Conservation (phyloP, 2,797 vertebrate species). For the Pterois miles region DNA sequence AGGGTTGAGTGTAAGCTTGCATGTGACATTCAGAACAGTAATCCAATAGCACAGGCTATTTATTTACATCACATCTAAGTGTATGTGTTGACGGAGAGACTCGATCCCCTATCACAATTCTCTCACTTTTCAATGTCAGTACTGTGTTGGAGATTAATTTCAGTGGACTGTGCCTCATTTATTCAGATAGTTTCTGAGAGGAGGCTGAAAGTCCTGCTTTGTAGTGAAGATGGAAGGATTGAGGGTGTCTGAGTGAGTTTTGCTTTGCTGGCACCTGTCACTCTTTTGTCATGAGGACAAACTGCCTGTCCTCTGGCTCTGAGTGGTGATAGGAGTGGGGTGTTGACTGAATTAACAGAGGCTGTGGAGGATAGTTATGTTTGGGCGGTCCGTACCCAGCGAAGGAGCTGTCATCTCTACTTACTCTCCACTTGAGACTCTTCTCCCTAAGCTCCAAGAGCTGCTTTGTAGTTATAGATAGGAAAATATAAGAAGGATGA, state of each 20-base stretch:
- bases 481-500: constrained; percentile 50
- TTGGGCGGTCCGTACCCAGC: constrained; percentile 38
- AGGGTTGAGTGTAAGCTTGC: neutral
- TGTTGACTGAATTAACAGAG: constrained; percentile 54
- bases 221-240: constrained; percentile 3
- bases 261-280: constrained; percentile 86
- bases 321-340: constrained; percentile 43
- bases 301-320: constrained; percentile 84
- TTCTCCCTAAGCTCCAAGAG: constrained; percentile 44
- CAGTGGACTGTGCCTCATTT: neutral
- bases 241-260: neutral
- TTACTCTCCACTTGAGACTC: constrained; percentile 34
- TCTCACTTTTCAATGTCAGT: constrained; percentile 24
- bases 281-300: constrained; percentile 81
- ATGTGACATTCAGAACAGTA: constrained; percentile 66
- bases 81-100: constrained; percentile 41
- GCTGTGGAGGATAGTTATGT: constrained; percentile 35
- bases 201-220: neutral
- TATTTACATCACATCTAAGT: constrained; percentile 48
- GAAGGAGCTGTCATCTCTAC: constrained; percentile 49
- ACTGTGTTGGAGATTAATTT: constrained; percentile 11
- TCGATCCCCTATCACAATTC: constrained; percentile 15
- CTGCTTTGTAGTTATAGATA: constrained; percentile 50
- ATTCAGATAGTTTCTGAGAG: neutral
- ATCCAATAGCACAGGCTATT: constrained; percentile 63